These are phyloP conservation scores for Papilio protenor DNA, from an alignment of 2,888 invertebrate genomes.

Conservation along the genomic window DNA sequence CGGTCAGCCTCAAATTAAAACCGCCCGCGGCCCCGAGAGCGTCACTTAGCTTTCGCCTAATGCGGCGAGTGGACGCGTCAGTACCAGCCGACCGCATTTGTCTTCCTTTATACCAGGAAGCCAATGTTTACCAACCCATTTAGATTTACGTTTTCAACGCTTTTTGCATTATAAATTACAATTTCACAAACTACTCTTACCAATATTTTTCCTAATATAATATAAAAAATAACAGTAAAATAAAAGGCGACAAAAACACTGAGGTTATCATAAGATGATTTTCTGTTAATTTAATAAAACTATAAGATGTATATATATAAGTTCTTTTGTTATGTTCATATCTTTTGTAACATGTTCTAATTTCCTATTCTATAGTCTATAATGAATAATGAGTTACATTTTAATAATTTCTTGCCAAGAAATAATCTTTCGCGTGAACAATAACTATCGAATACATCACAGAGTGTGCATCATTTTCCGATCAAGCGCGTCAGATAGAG, in stretches of 20 bases:
- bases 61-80: slow-evolving; percentile 80
- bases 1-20: slow-evolving; percentile 82
- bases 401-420: not conserved
- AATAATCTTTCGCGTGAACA: not conserved
- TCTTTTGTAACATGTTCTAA: too few relatives aligned
- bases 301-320: too few relatives aligned
- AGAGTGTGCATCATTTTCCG: slow-evolving; percentile 47
- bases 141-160: slow-evolving; percentile 40
- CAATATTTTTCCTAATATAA: not conserved
- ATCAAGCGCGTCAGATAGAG: slow-evolving; percentile 52
- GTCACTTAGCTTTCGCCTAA: slow-evolving; percentile 80
- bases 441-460: slow-evolving; percentile 26
- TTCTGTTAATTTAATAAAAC: too few relatives aligned
- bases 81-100: slow-evolving; percentile 75
- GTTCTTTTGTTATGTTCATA: too few relatives aligned
- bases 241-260: not conserved
- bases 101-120: slow-evolving; percentile 78
- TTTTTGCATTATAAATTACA: slow-evolving; percentile 21
- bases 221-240: not conserved
- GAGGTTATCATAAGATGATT: not conserved
- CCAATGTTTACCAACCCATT: slow-evolving; percentile 76
- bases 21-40: slow-evolving; percentile 77
- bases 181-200: not conserved
- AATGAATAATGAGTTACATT: too few relatives aligned
- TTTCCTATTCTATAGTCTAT: too few relatives aligned